A percentile compares a stretch with the other conserved stretches of the same genome.
Conservation (phyloP, 2,113 vertebrate species). For the Zapus hudsonius region DNA sequence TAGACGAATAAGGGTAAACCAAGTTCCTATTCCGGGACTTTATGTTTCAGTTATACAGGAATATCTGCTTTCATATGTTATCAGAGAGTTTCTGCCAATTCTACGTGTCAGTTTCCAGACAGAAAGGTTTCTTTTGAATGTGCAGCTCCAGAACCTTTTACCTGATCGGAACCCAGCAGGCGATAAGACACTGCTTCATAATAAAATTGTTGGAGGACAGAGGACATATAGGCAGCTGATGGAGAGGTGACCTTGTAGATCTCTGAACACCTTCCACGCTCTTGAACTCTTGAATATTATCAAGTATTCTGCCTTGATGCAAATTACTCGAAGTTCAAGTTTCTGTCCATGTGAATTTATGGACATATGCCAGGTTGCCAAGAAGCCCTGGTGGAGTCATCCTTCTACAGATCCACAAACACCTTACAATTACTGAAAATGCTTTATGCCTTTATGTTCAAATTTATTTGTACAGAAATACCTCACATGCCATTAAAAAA, state of each 20-base stretch:
- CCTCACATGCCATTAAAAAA: not conserved
- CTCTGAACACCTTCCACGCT: rapidly evolving
- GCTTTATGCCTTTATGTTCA: not conserved
- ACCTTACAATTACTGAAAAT: not conserved
- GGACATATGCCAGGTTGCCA: rapidly evolving
- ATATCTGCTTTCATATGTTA: not conserved
- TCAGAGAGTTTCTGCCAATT: not conserved
- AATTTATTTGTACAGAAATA: not conserved
- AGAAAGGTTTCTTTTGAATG: not conserved
- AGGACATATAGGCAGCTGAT: rapidly evolving
- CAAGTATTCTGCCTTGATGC: not conserved
- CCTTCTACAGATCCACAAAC: not conserved
- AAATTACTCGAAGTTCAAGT: not conserved
- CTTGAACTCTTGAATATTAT: not conserved
- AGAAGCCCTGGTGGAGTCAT: not conserved
- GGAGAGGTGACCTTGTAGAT: not conserved
- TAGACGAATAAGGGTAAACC: not conserved
- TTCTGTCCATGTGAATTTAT: not conserved
- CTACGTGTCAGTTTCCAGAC: not conserved
- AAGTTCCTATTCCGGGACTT: not conserved
- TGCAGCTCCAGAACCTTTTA: not conserved
- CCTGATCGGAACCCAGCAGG: not conserved
- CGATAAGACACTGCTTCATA: not conserved
- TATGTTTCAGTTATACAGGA: not conserved
- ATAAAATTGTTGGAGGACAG: not conserved